These are phyloP conservation scores for Oppia nitens DNA, from an alignment of 1,140 invertebrate genomes.

Conservation along the genomic window DNA sequence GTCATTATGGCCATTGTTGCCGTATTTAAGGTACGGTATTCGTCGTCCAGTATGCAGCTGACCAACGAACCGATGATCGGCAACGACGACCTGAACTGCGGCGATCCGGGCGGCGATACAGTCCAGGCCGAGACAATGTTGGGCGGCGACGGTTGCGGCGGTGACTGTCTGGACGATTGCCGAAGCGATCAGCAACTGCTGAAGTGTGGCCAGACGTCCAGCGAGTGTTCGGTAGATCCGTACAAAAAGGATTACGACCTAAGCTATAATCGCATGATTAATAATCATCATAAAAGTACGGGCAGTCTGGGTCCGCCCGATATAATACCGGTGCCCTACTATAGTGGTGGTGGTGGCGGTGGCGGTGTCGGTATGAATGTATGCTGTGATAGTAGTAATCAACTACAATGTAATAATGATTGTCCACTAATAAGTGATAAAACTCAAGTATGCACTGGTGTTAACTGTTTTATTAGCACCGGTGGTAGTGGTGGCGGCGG, in stretches of 20 bases:
- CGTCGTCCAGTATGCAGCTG: neutral
- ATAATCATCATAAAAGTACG: neutral
- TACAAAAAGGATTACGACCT: too few relatives aligned
- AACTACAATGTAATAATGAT: neutral
- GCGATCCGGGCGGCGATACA: neutral
- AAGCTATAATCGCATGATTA: neutral
- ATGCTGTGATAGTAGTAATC: too few relatives aligned
- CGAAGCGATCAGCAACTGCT: too few relatives aligned
- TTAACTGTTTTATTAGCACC: neutral
- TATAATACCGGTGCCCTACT: neutral
- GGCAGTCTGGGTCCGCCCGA: neutral
- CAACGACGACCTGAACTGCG: neutral
- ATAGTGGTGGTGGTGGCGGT: neutral
- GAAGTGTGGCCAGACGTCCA: too few relatives aligned
- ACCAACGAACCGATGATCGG: neutral
- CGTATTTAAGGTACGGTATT: too few relatives aligned
- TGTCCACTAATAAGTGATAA: neutral
- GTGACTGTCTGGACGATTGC: too few relatives aligned
- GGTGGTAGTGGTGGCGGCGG: neutral
- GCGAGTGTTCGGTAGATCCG: too few relatives aligned
- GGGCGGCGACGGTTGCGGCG: neutral
- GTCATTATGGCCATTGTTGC: constrained; percentile 3
- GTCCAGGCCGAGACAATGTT: neutral
- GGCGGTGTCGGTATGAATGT: neutral
- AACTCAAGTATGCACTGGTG: neutral